Evolutionary conservation across 2,888 invertebrate genomes (phyloP), one percentile per base, ranked within the genome.

Genomic region (Tenthredo amoena): DNA sequence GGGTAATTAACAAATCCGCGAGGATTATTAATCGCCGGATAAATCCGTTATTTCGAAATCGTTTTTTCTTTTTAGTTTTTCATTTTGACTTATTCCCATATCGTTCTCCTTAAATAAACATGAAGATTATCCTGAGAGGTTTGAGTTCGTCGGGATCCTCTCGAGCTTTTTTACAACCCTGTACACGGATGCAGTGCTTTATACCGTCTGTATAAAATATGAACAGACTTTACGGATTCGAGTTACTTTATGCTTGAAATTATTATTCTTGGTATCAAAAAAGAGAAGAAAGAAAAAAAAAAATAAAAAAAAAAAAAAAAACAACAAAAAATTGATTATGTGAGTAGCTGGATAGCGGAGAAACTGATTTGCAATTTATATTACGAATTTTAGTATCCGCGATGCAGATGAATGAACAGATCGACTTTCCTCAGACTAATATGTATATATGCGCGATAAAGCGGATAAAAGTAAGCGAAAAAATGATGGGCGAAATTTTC

Each of bases 1-100:
- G 15, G 43, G 43, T 74, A 74, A 74, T 74, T 74, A 74, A 74
- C 74, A 74, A 74, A 74, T 74, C 74, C 26, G n/a, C 1, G n/a
- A 74, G 74, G 47, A 26, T 26, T 74, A 74, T 43, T 21, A 47
- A 74, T 72, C 72, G 21, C 2, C n/a, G 10, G n/a, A 72, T 43
- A 72, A 37, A 18, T 40, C 43, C 47, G 26, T 15, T 3, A 74
- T 74, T 74, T 47, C 10, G 26, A 18, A 31, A 15, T 34, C 7
- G 4, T 18, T 68, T 68, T 34, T 34, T 62, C 26, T 31, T 62
- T n/a, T n/a, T n/a, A n/a, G n/a, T n/a, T n/a, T 26, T 26, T 68
- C 26, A 0, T 26, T 26, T 26, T 1, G 26, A 26, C 37, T 15
- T 10, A 7, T 9, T 31, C 3, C 71, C 37, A 10, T 18, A 34